These are phyloP conservation scores for Boulengeromyrus knoepffleri DNA, from an alignment of 2,113 vertebrate genomes.

Conservation along the genomic window DNA sequence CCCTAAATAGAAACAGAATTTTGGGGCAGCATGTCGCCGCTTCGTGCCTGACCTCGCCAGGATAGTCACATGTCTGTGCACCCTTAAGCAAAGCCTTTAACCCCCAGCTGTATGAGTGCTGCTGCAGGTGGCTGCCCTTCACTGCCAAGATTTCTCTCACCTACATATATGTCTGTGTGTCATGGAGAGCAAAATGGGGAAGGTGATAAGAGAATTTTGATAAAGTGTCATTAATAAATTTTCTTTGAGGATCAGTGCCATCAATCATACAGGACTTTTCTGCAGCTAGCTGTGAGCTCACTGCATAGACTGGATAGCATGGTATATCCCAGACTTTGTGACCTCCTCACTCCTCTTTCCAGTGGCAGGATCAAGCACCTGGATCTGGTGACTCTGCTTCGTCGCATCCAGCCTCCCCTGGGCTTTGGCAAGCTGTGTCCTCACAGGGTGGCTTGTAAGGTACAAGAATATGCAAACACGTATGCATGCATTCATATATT, in stretches of 20 bases:
- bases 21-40: neutral
- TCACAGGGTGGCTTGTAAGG: conserved; percentile 96
- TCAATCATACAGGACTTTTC: neutral
- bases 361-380: conserved; percentile 97
- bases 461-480: conserved; percentile 35
- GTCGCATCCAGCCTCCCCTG: conserved; percentile 93
- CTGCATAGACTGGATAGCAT: neutral
- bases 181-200: neutral
- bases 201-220: neutral
- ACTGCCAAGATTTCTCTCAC: neutral
- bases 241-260: neutral
- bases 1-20: neutral
- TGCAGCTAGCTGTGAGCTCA: neutral
- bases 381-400: conserved; percentile 89
- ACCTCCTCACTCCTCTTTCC: neutral
- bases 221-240: neutral
- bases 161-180: neutral
- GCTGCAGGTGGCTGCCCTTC: neutral
- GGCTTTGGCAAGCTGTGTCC: conserved; percentile 96
- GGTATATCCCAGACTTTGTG: neutral
- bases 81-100: neutral
- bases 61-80: neutral
- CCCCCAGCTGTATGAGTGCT: neutral
- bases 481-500: neutral
- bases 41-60: neutral